A percentile compares a stretch with the other conserved stretches of the same genome.
phyloP scores from a whole-genome alignment of 2,797 vertebrate genomes.

The Mareca penelope region DNA sequence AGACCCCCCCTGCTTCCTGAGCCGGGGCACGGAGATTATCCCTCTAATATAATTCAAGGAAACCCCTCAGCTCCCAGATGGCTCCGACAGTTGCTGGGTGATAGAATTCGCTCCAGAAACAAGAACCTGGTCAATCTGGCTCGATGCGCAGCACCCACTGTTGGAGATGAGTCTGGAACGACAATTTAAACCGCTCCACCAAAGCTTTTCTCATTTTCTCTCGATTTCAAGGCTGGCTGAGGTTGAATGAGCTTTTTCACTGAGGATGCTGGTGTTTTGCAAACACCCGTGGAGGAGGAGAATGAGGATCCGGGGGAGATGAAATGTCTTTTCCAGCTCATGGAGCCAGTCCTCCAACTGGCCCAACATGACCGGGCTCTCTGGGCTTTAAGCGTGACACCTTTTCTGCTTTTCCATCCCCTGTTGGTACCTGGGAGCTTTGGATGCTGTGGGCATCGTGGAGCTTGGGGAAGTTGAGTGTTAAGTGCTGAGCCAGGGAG shows the following conservation, averaged over 20 bases:
- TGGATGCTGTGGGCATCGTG: fast-evolving
- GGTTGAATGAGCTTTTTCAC: background rate
- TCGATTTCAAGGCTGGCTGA: background rate
- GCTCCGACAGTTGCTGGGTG: slow-evolving; percentile 43
- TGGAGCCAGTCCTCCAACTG: background rate
- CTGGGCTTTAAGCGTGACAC: background rate
- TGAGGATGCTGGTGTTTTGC: background rate
- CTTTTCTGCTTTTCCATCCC: background rate
- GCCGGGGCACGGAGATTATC: slow-evolving; percentile 42
- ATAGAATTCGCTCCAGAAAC: slow-evolving; percentile 3
- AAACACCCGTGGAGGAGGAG: background rate
- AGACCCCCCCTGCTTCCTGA: slow-evolving; percentile 4
- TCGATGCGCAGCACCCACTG: background rate
- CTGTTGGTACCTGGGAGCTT: background rate
- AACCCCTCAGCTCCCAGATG: slow-evolving; percentile 54
- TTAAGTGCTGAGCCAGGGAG: fast-evolving
- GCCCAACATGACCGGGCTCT: fast-evolving
- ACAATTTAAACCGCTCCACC: background rate
- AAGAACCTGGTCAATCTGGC: background rate
- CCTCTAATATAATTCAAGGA: slow-evolving; percentile 45
- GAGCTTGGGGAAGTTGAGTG: fast-evolving
- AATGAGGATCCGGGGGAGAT: background rate
- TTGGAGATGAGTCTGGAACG: background rate
- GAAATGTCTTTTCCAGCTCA: background rate
- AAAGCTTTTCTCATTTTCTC: background rate